phyloP scores from a whole-genome alignment of 1,140 invertebrate species.

The Cyrtorhinus lividipennis region DNA sequence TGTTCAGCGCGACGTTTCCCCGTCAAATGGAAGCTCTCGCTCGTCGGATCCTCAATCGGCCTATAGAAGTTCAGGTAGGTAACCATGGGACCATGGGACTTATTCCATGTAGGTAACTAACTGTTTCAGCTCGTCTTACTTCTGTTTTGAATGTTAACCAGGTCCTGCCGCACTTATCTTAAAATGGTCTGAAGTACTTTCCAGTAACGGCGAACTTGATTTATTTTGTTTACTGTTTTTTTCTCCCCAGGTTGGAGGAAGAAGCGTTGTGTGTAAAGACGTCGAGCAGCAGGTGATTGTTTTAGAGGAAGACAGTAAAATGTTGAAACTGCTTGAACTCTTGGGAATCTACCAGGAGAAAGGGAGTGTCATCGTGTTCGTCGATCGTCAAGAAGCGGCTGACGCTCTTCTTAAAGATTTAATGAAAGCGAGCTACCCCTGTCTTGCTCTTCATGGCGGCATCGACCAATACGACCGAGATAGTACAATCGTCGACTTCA shows the following conservation, averaged over 20 bases:
- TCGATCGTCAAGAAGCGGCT: conserved; percentile 97
- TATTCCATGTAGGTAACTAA: too few species aligned
- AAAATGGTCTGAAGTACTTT: too few species aligned
- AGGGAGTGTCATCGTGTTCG: conserved; percentile 92
- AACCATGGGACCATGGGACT: too few species aligned
- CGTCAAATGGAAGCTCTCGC: conserved; percentile 98
- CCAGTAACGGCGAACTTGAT: too few species aligned
- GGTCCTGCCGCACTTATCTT: too few species aligned
- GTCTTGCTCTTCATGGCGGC: conserved; percentile 94
- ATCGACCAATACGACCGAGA: conserved; percentile 99
- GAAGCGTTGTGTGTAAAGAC: conserved; percentile 95
- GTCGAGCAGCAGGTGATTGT: conserved; percentile 92
- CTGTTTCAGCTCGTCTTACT: too few species aligned
- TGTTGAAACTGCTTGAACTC: conserved; percentile 91
- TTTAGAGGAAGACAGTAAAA: conserved; percentile 93
- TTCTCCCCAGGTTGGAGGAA: conserved; percentile 83
- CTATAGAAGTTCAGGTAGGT: conserved; percentile 87
- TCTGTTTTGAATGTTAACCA: too few species aligned
- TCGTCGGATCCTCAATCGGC: conserved; percentile 79
- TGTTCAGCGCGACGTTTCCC: conserved; percentile 98
- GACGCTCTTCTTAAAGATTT: conserved; percentile 89
- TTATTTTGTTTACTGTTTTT: too few species aligned
- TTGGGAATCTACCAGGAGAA: conserved; percentile 86
- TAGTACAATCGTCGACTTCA: conserved; percentile 96
- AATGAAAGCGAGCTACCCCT: conserved; percentile 91